These are phyloP conservation scores for Leptodactylus fuscus DNA, from an alignment of 2,113 vertebrate genomes.

Conservation along the genomic window DNA sequence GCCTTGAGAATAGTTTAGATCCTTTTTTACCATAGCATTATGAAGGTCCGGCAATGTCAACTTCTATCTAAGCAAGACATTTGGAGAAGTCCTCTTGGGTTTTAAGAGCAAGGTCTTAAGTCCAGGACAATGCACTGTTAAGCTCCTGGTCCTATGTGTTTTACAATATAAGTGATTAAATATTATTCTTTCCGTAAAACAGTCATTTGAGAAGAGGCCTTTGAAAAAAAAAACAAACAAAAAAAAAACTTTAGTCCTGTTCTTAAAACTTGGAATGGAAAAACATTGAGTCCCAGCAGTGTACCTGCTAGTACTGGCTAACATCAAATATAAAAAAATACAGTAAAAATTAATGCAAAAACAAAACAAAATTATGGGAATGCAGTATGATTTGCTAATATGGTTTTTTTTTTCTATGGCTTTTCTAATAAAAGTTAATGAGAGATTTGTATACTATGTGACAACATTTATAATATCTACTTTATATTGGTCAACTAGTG, in stretches of 20 bases:
- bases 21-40: slow-evolving; percentile 25
- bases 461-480: not conserved
- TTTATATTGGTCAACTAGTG: not conserved
- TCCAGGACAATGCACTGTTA: slow-evolving; percentile 17
- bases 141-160: not conserved
- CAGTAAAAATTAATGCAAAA: not conserved
- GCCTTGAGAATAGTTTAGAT: slow-evolving; percentile 43
- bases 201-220: slow-evolving; percentile 30
- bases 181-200: slow-evolving; percentile 45
- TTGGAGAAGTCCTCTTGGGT: slow-evolving; percentile 16
- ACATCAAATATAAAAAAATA: not conserved
- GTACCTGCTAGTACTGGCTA: not conserved
- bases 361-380: not conserved
- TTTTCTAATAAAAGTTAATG: not conserved
- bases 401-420: no score
- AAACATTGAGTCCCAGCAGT: slow-evolving; percentile 38
- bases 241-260: not conserved
- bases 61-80: slow-evolving; percentile 28
- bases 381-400: no score
- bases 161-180: slow-evolving; percentile 40
- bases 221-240: no score
- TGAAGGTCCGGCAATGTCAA: slow-evolving; percentile 39
- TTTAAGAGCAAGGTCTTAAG: not conserved
- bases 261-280: slow-evolving; percentile 5
- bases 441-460: not conserved